Base-by-base conservation (phyloP, 2,888 invertebrate species). In the Thysanoteuthis rhombus region DNA sequence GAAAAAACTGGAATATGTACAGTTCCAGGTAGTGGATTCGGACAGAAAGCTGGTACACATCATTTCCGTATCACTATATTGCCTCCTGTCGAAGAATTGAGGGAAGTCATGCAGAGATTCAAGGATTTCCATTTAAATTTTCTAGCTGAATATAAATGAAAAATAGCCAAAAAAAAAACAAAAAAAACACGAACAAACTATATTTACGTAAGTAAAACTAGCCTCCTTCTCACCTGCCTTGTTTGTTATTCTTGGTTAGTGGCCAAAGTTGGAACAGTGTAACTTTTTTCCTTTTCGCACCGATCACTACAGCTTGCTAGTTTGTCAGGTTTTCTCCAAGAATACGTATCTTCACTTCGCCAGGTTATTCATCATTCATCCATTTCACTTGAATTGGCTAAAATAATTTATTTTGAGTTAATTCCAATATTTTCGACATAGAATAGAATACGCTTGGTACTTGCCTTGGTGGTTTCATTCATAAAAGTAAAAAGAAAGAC, bases 31-130 rank as follows among this genome's bases (percentile, higher is more conserved):
- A 98, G 98, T 94, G 99, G 99, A 45, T 99, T 99, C 97, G 99
- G 99, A 0, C 99, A 99, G 97, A 97, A 97, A 94, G 98, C 98
- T 0, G 99, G 99, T 95, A 99, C 99, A 0, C 98, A 98, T 97
- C 99, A 99, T 97, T 99, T 99, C 96, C 98, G 98, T 95, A 99
- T 99, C 95, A 99, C 99, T 93, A 99, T 99, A 97, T 97, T 99
- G 96, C 99, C 99, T 25, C 98, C 98, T 96, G 98, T 98, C 0
- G 98, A 98, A 0, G 98, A 98, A 96, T 97, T 99, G 93, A 98
- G 98, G 96, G 97, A 97, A 12, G 99, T 99, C 98, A 97, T 99
- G 96, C 97, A 98, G 93, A 98, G 98, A 96, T 98, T 99, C 97
- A 98, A 98, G 96, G 97, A 97, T 94, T 99, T 99, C 98, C 99